Evolutionary conservation across 2,113 vertebrate genomes (phyloP), one percentile per base, ranked within the genome.

Genomic region (Calyptommatus sinebrachiatus): DNA sequence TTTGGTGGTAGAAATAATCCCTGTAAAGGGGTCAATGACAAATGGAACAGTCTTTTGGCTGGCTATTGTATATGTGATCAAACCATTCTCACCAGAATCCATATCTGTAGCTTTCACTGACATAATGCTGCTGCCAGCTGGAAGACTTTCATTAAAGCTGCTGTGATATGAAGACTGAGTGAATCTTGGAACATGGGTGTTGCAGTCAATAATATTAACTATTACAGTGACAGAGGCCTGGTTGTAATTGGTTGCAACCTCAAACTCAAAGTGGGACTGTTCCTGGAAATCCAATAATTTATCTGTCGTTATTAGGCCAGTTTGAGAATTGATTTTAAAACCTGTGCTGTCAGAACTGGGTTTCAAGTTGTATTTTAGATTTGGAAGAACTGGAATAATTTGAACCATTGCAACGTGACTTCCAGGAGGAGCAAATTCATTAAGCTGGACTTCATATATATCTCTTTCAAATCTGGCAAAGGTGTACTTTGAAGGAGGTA

Each of bases 361-460:
- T 92, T 91, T 96, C 21, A 99, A 94, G 60, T 92, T 72, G 50
- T 97, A 99, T 16, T 94, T 97, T 45, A 96, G 90, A 78, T 95
- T 95, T 84, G 93, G 88, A 35, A 94, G 70, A 14, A 67, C 83
- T 10, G 93, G 88, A 8, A 71, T 86, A 53, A 95, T 88, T 53
- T 93, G 96, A 60, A 98, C 95, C 89, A 93, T 92, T 26, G 93
- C 89, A 29, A 98, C 97, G 0, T 96, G 93, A 76, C 91, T 97
- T 84, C 96, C 97, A n/a, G 92, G 93, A 7, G 98, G 98, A 7
- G 96, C 94, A 92, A 96, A 96, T 90, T 99, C 98, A 87, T 95
- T 97, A 35, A 99, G 92, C 22, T 88, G 93, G 29, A 96, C 94
- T 4, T 89, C 92, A 82, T 99, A 99, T 60, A 91, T 74, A 29